Base-by-base conservation (phyloP, 2,797 vertebrate genomes). In the Tokudaia muenninki region DNA sequence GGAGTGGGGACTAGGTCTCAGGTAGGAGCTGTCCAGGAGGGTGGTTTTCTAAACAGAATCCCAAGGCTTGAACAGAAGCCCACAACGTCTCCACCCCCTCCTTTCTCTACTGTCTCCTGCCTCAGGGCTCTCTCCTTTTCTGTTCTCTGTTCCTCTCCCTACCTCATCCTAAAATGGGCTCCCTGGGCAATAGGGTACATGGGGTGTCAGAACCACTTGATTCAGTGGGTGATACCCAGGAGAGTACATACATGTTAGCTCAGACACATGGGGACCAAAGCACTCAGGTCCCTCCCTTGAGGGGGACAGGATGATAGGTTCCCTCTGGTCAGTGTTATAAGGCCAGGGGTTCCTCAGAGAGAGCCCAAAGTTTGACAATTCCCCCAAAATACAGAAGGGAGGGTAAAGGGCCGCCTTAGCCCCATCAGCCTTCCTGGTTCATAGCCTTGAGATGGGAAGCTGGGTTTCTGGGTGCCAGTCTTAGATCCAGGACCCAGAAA, bases 341-440 rank as follows among this genome's bases (percentile, higher is more conserved):
- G 41, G 50, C 29, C 44, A n/a, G 41, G 19, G 3, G 17, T 57
- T 67, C 50, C 50, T 9, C 1, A 37, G n/a, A 52, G 13, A 22
- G 44, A 6, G 24, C 24, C 37, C n/a, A 0, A 26, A 34, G 7
- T 13, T 4, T 4, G 29, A n/a, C 24, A 16, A 24, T 4, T 17
- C 26, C 67, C 44, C 9, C 6, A 22, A 8, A 21, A 24, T 6
- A 6, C 55, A 52, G 22, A 37, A n/a, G 4, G 26, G 24, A 37
- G 10, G 50, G 26, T n/a, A 17, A 63, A 19, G 59, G 34, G 22
- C 14, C 13, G 3, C 92, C 75, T 16, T 63, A 29, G 50, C 65
- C 24, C 21, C 3, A 52, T 50, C 37, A 44, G 9, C 7, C 47
- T 70, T 87, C 21, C 84, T 37, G 84, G 47, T 67, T 22, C 37